phyloP scores from a whole-genome alignment of 2,888 invertebrate species.

The Dryococelus australis region DNA sequence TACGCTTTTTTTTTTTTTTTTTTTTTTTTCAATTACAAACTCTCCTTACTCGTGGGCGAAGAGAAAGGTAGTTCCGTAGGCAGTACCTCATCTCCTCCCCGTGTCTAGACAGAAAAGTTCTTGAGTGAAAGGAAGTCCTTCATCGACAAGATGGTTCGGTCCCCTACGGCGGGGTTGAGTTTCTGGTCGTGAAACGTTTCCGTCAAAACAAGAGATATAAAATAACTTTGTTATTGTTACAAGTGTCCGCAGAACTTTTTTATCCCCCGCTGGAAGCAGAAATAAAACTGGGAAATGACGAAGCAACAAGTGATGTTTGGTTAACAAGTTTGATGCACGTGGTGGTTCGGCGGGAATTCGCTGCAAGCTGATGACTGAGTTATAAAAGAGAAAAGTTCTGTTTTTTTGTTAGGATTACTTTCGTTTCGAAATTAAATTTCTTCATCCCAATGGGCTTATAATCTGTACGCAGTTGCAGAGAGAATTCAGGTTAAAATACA shows the following conservation, averaged over 20 bases:
- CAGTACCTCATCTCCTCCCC: too few relatives aligned
- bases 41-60: too few relatives aligned
- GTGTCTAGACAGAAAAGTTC: neutral
- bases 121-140: neutral
- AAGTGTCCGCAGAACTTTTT: neutral
- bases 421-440: too few relatives aligned
- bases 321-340: neutral
- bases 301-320: conserved; percentile 16
- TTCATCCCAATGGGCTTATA: too few relatives aligned
- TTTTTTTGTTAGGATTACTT: too few relatives aligned
- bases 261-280: neutral
- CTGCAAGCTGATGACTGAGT: too few relatives aligned
- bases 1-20: too few relatives aligned
- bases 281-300: neutral
- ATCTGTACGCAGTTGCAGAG: too few relatives aligned
- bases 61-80: too few relatives aligned
- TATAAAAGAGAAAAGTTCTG: too few relatives aligned
- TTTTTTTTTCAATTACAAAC: too few relatives aligned
- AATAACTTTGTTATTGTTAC: neutral
- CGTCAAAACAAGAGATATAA: neutral
- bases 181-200: conserved; percentile 8
- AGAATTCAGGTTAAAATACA: too few relatives aligned
- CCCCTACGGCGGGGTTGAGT: neutral
- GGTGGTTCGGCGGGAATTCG: neutral
- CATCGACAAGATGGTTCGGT: neutral